A percentile compares a stretch with the other conserved stretches of the same genome.
Conservation (phyloP, 1,140 invertebrate genomes). For the Ceratosolen fusciceps region DNA sequence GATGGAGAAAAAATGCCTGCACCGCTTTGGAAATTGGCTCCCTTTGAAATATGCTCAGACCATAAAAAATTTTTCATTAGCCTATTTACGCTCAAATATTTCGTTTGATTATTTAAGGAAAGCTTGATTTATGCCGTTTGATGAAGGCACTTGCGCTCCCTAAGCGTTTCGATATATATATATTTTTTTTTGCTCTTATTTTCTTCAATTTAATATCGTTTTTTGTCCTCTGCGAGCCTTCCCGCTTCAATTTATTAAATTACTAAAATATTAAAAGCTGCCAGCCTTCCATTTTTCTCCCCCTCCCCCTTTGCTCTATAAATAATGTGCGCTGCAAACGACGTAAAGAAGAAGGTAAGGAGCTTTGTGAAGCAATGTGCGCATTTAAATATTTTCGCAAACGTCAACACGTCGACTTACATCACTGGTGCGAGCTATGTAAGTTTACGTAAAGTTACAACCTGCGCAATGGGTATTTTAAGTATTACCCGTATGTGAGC, state of each 20-base stretch:
- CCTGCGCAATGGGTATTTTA: no score
- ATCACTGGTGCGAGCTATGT: not conserved
- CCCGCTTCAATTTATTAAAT: not conserved
- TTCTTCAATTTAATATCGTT: no score
- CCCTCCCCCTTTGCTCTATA: no score
- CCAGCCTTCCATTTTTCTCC: not conserved
- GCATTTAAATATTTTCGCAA: not conserved
- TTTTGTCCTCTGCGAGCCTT: no score
- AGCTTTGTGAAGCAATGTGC: not conserved
- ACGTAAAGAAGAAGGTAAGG: no score
- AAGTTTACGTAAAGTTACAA: not conserved
- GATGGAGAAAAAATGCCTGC: not conserved
- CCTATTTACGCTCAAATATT: not conserved
- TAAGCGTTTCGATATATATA: not conserved
- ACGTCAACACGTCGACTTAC: not conserved
- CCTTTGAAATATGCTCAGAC: not conserved
- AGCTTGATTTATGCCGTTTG: slow-evolving; percentile 10
- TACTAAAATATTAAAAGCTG: not conserved
- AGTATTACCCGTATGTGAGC: no score
- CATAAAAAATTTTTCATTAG: slow-evolving; percentile 5
- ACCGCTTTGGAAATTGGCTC: slow-evolving; percentile 6
- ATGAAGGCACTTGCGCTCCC: not conserved
- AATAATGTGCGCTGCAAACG: not conserved
- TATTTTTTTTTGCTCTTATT: not conserved
- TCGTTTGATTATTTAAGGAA: slow-evolving; percentile 3